Evolutionary conservation across 1,140 invertebrate genomes (phyloP), one percentile per base, ranked within the genome.

Genomic region (Rhizoglyphus robini): DNA sequence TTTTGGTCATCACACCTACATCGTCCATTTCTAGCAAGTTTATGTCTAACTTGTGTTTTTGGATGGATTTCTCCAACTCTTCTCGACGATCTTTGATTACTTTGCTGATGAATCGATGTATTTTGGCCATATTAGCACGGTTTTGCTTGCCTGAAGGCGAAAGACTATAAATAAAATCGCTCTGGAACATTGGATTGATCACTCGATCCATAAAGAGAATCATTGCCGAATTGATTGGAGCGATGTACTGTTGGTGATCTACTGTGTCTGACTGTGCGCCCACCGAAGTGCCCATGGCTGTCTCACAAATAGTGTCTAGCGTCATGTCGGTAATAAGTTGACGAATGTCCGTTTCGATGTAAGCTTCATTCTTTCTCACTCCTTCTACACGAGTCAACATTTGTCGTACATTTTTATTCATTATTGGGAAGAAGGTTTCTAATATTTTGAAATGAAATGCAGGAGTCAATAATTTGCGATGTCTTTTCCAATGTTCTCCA

Each of bases 381-480:
- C 32, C 27, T 13, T 63, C 61, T 51, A 63, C 13, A 15, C 30
- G 36, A 4, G 4, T 11, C 32, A n/a, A 46, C 61, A 63, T 63
- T 13, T 25, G 25, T 27, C 47, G 15, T 4, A 18, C 20, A 13
- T 91, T 86, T 66, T 86, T 83, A 69, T 85, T 84, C 74, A 94
- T 88, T 0, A 90, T 81, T 34, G 83, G 81, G 13, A 89, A 71
- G 71, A 92, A 92, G 68, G 86, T 82, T 69, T 92, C 84, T 47
- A 94, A 77, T 57, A 94, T 88, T 66, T 84, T 82, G 71, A 90
- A 90, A 76, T 92, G 90, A 74, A 93, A 93, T 0, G 88, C 84
- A 29, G 89, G 88, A 3, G 88, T 92, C 13, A 93, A 85, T 72
- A 94, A 81, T 76, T 91, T 89, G 59, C 89, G 78, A 8, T 87